Conservation (phyloP, 2,113 vertebrate species). For the Sceloporus tristichus region DNA sequence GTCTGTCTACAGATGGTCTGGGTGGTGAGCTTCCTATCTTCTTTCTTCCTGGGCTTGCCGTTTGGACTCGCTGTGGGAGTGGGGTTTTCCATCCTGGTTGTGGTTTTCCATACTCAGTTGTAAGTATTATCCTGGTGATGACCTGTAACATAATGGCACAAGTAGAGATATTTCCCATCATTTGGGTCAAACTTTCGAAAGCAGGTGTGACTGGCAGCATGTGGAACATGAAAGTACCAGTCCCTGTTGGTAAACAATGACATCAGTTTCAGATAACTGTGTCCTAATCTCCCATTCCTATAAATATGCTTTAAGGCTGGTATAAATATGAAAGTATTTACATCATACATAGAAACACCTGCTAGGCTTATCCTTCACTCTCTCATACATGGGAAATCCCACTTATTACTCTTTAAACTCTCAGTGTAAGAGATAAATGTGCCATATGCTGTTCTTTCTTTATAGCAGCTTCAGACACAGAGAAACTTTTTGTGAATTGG, state of each 20-base stretch:
- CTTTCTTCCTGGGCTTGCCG: conserved; percentile 92
- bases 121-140: conserved; percentile 77
- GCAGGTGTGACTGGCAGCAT: conserved; percentile 53
- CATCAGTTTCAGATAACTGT: conserved; percentile 58
- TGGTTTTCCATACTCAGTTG: conserved; percentile 95
- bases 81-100: conserved; percentile 88
- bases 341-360: background rate
- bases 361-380: conserved; percentile 19
- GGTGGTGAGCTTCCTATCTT: conserved; percentile 92
- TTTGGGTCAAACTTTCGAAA: conserved; percentile 50
- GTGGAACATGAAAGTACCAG: conserved; percentile 65
- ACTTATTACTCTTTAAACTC: background rate
- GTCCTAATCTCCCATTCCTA: conserved; percentile 55
- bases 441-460: background rate
- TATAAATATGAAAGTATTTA: conserved; percentile 34
- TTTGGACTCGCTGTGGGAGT: conserved; percentile 92
- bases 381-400: background rate
- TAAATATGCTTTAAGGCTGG: conserved; percentile 51
- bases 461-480: background rate
- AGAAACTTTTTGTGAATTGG: background rate
- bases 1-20: conserved; percentile 85
- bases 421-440: conserved; percentile 19
- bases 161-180: conserved; percentile 21
- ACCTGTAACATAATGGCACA: background rate
- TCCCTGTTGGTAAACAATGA: conserved; percentile 62